Conservation (phyloP, 1,140 invertebrate genomes). For the Antheraea pernyi region DNA sequence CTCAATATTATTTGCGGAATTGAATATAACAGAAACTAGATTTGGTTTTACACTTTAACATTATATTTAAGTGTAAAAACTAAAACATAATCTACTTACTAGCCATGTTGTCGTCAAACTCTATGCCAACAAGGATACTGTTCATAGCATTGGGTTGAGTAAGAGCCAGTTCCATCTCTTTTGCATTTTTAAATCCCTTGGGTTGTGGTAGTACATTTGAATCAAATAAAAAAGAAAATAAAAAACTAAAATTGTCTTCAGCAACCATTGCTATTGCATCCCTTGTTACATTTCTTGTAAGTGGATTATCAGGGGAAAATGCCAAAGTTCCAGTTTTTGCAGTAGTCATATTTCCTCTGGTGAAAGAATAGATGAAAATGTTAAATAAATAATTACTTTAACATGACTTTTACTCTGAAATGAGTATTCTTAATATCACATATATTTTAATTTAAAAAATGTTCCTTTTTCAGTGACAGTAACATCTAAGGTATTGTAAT, state of each 20-base stretch:
- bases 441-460: too few species aligned
- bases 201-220: conserved; percentile 59
- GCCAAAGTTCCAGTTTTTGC: conserved; percentile 61
- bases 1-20: neutral
- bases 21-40: neutral
- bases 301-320: conserved; percentile 65
- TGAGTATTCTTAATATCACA: too few species aligned
- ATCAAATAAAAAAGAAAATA: conserved; percentile 62
- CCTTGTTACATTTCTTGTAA: conserved; percentile 59
- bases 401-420: too few species aligned
- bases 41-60: neutral
- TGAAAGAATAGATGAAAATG: conserved; percentile 17
- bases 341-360: conserved; percentile 61
- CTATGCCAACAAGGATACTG: conserved; percentile 74
- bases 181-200: conserved; percentile 60
- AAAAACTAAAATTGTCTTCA: conserved; percentile 60
- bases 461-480: too few species aligned
- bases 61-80: neutral
- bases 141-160: conserved; percentile 69
- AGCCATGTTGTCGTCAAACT: conserved; percentile 76
- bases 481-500: too few species aligned
- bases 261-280: conserved; percentile 68
- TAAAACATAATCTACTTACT: conserved; percentile 51
- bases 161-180: conserved; percentile 60
- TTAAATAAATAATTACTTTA: too few species aligned